Conservation (phyloP, 1,140 invertebrate species). For the Mycetomoellerius zeteki region DNA sequence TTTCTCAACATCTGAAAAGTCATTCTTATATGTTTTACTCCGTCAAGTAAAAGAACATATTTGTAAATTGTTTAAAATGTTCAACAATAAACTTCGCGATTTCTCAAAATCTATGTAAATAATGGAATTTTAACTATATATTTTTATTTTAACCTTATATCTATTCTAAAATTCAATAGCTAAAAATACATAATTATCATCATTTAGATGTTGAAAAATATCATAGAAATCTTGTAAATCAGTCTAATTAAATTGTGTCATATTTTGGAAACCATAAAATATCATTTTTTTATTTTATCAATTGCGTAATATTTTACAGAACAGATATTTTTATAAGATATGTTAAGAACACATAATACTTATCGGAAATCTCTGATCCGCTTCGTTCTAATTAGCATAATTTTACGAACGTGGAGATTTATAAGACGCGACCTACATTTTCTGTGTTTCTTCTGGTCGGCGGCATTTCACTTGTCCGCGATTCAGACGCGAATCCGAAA, state of each 20-base stretch:
- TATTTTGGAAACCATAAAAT: not conserved
- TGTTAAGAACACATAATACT: not conserved
- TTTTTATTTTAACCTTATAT: no score
- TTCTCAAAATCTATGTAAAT: no score
- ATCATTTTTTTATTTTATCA: not conserved
- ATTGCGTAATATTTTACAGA: not conserved
- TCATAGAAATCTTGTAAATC: no score
- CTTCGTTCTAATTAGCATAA: constrained; percentile 13
- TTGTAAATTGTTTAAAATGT: no score
- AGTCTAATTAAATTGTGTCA: not conserved
- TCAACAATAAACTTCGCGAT: no score
- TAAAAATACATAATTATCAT: no score
- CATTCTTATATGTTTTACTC: no score
- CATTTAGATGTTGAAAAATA: no score
- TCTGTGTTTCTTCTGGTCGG: not conserved
- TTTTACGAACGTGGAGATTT: not conserved
- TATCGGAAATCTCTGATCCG: not conserved
- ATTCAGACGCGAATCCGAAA: constrained; percentile 45
- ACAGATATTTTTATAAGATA: not conserved
- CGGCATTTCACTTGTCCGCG: constrained; percentile 50
- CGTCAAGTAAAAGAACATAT: no score
- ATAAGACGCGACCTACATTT: constrained; percentile 45
- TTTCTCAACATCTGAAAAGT: no score
- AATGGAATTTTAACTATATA: no score
- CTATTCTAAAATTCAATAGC: no score